These are phyloP conservation scores for Chrysoperla carnea DNA, from an alignment of 1,140 invertebrate species.

Conservation along the genomic window DNA sequence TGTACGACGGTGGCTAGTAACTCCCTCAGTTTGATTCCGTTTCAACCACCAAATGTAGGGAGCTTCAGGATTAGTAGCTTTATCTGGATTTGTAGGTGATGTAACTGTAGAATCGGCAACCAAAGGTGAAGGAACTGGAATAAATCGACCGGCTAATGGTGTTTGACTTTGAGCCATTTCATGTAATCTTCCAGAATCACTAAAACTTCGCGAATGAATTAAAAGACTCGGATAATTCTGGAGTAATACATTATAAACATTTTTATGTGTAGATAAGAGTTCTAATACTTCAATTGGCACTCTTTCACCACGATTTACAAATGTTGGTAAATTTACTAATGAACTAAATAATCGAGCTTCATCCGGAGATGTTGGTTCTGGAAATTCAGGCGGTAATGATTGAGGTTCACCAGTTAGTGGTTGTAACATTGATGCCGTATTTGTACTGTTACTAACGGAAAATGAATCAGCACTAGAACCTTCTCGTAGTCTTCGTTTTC, in stretches of 20 bases:
- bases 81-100: constrained; percentile 15
- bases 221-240: constrained; percentile 57
- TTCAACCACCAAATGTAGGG: constrained; percentile 36
- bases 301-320: constrained; percentile 55
- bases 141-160: constrained; percentile 2
- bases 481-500: constrained; percentile 36
- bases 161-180: constrained; percentile 17
- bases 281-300: constrained; percentile 57
- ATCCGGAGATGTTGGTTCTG: constrained; percentile 4
- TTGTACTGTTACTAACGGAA: constrained; percentile 45
- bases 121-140: constrained; percentile 20
- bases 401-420: constrained; percentile 14
- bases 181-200: constrained; percentile 40
- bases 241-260: constrained; percentile 48
- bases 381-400: constrained; percentile 12
- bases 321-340: constrained; percentile 66
- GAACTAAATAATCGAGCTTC: constrained; percentile 46
- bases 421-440: constrained; percentile 32
- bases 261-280: constrained; percentile 45
- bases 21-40: constrained; percentile 18
- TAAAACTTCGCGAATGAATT: constrained; percentile 49
- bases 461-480: constrained; percentile 45
- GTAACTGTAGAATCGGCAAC: constrained; percentile 12
- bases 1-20: constrained; percentile 22
- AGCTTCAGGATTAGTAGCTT: constrained; percentile 21